These are phyloP conservation scores for Puntigrus tetrazona DNA, from an alignment of 2,113 vertebrate genomes.

Conservation along the genomic window DNA sequence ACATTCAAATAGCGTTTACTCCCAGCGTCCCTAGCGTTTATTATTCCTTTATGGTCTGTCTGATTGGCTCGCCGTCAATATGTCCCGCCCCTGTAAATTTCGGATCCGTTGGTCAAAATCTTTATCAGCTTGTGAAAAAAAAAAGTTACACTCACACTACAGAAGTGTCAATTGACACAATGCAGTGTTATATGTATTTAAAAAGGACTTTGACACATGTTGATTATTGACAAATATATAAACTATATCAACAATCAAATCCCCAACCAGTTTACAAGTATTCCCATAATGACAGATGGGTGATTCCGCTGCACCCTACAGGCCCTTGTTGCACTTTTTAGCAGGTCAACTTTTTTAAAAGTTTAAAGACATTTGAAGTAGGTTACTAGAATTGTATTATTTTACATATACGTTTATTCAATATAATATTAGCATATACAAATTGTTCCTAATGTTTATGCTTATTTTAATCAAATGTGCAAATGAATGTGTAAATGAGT, in stretches of 20 bases:
- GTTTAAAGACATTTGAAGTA: background rate
- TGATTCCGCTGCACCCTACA: background rate
- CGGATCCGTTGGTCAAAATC: background rate
- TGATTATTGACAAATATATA: too few species aligned
- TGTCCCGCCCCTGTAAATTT: background rate
- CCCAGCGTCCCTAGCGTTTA: background rate
- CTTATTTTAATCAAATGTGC: background rate
- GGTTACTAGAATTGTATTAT: background rate
- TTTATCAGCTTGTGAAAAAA: background rate
- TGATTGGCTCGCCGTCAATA: background rate
- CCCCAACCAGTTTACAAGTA: background rate
- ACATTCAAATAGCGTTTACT: constrained; percentile 13
- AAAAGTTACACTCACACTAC: background rate
- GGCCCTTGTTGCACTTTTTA: background rate
- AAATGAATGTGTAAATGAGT: background rate
- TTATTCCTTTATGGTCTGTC: background rate
- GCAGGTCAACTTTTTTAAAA: background rate
- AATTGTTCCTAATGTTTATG: too few species aligned
- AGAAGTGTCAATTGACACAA: background rate
- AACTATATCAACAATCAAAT: background rate
- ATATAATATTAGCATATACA: background rate
- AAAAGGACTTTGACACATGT: background rate
- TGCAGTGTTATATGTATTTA: background rate
- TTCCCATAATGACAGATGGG: background rate
- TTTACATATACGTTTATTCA: background rate